Percentiles rank a stretch among this genome's conserved stretches.
Conservation (phyloP, 2,113 vertebrate species). For the Austrofundulus limnaeus region DNA sequence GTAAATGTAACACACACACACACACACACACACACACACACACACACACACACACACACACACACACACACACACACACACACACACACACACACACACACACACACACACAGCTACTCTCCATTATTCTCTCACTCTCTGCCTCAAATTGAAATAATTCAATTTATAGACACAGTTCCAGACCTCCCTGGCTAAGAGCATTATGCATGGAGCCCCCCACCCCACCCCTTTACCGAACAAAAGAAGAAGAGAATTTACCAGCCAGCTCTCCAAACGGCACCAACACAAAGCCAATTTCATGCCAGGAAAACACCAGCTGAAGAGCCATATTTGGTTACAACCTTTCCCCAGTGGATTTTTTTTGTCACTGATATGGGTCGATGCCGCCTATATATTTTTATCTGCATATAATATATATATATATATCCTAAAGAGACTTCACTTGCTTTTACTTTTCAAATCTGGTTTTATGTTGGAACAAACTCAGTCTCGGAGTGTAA, state of each 20-base stretch:
- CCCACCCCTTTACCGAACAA: constrained; percentile 61
- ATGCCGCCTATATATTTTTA: constrained; percentile 75
- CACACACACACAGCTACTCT: constrained; percentile 54
- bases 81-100: constrained; percentile 48
- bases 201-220: constrained; percentile 73
- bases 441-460: neutral
- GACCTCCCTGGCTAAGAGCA: constrained; percentile 76
- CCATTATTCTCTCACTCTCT: constrained; percentile 70
- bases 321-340: constrained; percentile 72
- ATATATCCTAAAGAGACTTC: constrained; percentile 16
- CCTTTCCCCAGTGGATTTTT: constrained; percentile 63
- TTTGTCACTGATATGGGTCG: constrained; percentile 67
- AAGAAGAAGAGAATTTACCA: constrained; percentile 79
- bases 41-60: constrained; percentile 38
- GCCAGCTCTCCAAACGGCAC: constrained; percentile 81
- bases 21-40: constrained; percentile 40
- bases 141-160: constrained; percentile 80
- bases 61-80: constrained; percentile 40
- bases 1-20: constrained; percentile 65
- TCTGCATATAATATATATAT: constrained; percentile 48
- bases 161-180: constrained; percentile 78
- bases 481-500: too few relatives aligned
- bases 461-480: neutral
- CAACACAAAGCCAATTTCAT: constrained; percentile 84
- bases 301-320: constrained; percentile 72